Evolutionary conservation across 2,888 invertebrate species (phyloP).

Genomic region (Escarpia spicata): DNA sequence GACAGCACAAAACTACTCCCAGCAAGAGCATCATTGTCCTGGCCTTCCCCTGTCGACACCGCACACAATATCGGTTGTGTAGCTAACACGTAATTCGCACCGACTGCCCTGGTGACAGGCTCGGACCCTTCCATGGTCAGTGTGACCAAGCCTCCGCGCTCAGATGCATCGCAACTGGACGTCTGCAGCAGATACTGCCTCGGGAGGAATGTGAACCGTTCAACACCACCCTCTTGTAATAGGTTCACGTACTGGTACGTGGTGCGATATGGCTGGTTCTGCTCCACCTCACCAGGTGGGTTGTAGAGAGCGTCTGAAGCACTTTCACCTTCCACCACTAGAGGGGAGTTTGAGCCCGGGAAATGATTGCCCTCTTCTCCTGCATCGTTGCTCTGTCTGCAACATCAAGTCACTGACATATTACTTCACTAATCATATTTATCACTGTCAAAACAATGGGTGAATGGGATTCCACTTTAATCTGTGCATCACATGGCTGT

Average conservation of each 20-base stretch:
- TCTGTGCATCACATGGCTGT: no score
- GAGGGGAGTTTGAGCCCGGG: not conserved
- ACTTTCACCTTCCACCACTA: not conserved
- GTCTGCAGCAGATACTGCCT: conserved; percentile 2
- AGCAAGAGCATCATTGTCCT: not conserved
- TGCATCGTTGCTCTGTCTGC: not conserved
- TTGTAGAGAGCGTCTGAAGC: not conserved
- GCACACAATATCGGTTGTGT: not conserved
- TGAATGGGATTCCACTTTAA: no score
- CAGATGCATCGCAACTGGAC: not conserved
- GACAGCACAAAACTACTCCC: not conserved
- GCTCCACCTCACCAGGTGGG: not conserved
- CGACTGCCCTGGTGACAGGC: not conserved
- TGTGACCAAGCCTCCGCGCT: not conserved
- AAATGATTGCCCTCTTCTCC: not conserved
- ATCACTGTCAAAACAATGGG: no score
- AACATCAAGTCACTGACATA: not conserved
- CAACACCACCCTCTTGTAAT: not conserved
- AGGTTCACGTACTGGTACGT: not conserved
- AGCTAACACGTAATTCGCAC: not conserved
- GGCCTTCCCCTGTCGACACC: not conserved
- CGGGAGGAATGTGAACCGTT: not conserved
- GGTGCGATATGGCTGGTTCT: not conserved
- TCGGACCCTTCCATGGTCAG: not conserved
- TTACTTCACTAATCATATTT: not conserved